Evolutionary conservation across 2,797 vertebrate species (phyloP).

Genomic region (Acipenser transmontanus): DNA sequence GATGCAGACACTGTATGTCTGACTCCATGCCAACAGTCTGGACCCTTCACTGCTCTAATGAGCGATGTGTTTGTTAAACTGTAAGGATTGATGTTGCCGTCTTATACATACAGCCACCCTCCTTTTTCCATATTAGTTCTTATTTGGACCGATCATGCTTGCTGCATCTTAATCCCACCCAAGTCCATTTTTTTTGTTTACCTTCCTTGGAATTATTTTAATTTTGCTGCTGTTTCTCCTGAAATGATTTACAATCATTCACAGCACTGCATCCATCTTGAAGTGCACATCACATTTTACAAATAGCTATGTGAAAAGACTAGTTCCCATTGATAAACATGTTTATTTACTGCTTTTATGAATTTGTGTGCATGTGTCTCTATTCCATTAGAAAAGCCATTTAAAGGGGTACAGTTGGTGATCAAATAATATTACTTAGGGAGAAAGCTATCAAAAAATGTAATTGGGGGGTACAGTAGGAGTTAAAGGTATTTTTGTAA

Average conservation of each 20-base stretch:
- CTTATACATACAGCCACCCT: background rate
- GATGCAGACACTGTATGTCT: background rate
- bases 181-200: background rate
- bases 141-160: conserved; percentile 18
- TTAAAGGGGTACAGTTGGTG: no score
- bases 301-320: conserved; percentile 2
- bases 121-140: conserved; percentile 6
- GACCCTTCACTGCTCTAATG: background rate
- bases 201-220: background rate
- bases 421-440: background rate
- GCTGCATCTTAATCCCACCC: conserved; percentile 6
- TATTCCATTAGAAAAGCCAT: no score
- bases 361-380: no score
- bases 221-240: background rate
- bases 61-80: conserved; percentile 4
- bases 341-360: no score
- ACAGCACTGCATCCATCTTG: conserved; percentile 1
- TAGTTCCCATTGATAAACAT: no score
- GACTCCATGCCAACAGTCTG: background rate
- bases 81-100: background rate
- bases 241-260: conserved; percentile 10
- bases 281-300: conserved; percentile 8
- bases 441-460: no score
- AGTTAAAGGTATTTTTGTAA: background rate
- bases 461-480: no score